Base-by-base conservation (phyloP, 2,797 vertebrate species). In the Bucorvus abyssinicus region DNA sequence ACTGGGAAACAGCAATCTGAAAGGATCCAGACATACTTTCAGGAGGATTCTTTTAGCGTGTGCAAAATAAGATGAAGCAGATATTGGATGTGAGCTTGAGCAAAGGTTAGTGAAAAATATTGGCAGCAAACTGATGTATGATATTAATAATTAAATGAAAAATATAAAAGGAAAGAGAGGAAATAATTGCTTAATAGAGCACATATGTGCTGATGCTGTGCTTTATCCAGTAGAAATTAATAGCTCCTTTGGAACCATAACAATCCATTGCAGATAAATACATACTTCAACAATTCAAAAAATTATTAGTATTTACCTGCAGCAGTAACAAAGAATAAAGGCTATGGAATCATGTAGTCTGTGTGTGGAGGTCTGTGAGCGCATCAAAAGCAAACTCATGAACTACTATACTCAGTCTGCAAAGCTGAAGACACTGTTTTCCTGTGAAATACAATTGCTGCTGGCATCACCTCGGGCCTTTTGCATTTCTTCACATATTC, bases 91-190 rank as follows among this genome's bases (percentile, higher is more conserved):
- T 65, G n/a, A 61, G 77, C 94, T 76, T 74, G 20, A 84, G 67
- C 32, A 79, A 30, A 76, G 10, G 22, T 49, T 7, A 73, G 24
- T 74, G 68, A 87, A 89, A 93, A 87, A 64, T 12, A 57, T 34
- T 74, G 49, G 15, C 42, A 91, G 27, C 0, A 15, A 93, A 84
- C 8, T 15, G 71, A 95, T 68, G 87, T 89, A 89, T 93, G 12
- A 82, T 18, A 76, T 70, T 88, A 71, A 60, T 91, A 91, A 70
- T 89, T 60, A 79, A 93, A 65, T 8, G 11, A 95, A 45, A 89
- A 74, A 80, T 42, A 24, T 32, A 32, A 90, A 57, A 77, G 17
- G 14, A 69, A 20, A 42, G 14, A 79, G 26, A n/a, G 42, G 16
- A 70, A 82, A 80, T 6, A 59, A 12, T 34, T 79, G 18, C 69